Conservation (phyloP, 2,113 vertebrate genomes). For the Ciconia boyciana region DNA sequence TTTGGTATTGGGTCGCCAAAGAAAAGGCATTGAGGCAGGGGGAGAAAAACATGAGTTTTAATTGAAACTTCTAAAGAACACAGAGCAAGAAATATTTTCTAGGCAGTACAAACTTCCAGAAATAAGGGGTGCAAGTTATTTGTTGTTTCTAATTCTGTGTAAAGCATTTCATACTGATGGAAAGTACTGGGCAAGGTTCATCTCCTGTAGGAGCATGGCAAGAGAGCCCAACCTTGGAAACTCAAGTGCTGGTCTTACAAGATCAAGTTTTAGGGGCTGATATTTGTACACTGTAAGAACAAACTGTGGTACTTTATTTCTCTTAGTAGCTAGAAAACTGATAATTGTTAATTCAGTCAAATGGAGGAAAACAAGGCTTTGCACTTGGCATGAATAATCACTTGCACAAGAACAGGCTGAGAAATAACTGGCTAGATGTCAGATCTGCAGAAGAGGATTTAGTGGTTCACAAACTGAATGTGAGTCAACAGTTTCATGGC, state of each 20-base stretch:
- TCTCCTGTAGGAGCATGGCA: rapidly evolving
- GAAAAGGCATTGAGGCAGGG: not conserved
- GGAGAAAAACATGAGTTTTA: not conserved
- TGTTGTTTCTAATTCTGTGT: not conserved
- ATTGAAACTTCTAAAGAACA: not conserved
- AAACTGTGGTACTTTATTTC: not conserved
- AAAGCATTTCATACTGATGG: rapidly evolving
- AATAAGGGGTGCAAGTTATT: not conserved
- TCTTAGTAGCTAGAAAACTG: not conserved
- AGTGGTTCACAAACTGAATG: not conserved
- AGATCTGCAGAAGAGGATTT: not conserved
- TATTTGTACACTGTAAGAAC: not conserved
- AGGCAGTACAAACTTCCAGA: not conserved
- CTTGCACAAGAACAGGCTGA: not conserved
- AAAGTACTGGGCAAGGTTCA: not conserved
- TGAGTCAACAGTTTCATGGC: not conserved
- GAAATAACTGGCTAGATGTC: not conserved
- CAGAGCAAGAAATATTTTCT: not conserved
- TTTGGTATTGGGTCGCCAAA: not conserved
- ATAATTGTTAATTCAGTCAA: not conserved
- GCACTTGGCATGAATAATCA: not conserved
- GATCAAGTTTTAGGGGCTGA: not conserved
- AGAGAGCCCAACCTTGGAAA: not conserved
- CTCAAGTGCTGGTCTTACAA: not conserved
- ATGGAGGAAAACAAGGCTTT: not conserved